Evolutionary conservation across 2,113 vertebrate genomes (phyloP).

Genomic region (Vireo altiloquus): DNA sequence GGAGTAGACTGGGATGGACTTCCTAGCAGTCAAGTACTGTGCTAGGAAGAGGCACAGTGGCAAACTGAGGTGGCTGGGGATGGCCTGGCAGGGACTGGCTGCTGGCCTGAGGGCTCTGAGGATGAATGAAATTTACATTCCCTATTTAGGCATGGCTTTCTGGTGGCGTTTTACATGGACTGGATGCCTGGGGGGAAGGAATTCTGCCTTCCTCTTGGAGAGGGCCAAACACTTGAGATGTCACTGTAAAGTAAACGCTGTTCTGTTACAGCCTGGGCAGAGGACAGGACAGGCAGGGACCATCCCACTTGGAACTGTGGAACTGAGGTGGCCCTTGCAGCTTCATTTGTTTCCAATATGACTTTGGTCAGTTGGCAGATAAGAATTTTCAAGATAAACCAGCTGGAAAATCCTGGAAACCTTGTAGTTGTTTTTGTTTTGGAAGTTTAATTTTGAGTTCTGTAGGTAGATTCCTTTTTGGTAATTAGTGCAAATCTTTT

Average conservation of each 20-base stretch:
- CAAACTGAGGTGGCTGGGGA: not conserved
- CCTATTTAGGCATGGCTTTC: not conserved
- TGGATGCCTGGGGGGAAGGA: not conserved
- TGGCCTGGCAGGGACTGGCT: not conserved
- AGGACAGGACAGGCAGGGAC: not conserved
- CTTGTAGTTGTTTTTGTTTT: not conserved
- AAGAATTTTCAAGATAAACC: not conserved
- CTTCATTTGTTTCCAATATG: not conserved
- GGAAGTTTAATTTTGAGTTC: not conserved
- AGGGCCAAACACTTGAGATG: not conserved
- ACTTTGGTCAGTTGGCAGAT: not conserved
- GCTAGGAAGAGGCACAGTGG: not conserved
- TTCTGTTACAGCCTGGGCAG: not conserved
- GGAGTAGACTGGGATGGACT: too few relatives aligned
- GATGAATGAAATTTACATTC: not conserved
- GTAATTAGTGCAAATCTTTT: slow-evolving; percentile 1
- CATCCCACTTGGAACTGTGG: not conserved
- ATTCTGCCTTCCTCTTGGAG: not conserved
- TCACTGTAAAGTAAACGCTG: not conserved
- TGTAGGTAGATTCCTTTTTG: not conserved
- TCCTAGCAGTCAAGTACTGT: not conserved
- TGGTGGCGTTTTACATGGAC: not conserved
- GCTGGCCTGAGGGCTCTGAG: not conserved
- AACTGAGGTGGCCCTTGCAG: not conserved
- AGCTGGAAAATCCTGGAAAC: not conserved